These are phyloP conservation scores for Drosophila greeni DNA, from an alignment of 2,888 invertebrate genomes.

Conservation along the genomic window DNA sequence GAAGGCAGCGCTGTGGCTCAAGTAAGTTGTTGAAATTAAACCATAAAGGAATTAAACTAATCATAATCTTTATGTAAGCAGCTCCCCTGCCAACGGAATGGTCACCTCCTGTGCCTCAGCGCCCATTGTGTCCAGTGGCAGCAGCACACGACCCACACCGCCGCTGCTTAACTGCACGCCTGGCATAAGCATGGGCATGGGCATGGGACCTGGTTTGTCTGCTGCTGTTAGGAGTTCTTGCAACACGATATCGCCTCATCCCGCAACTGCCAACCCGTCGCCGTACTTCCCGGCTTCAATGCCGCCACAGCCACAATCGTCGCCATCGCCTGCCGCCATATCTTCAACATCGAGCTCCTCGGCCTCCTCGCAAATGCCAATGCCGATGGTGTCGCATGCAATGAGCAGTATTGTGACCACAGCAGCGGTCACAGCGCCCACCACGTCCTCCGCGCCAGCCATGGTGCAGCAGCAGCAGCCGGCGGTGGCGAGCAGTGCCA, in stretches of 20 bases:
- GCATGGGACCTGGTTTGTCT: constrained; percentile 37
- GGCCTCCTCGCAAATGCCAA: constrained; percentile 30
- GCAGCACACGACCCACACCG: constrained; percentile 80
- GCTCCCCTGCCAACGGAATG: constrained; percentile 48
- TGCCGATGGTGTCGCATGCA: constrained; percentile 44
- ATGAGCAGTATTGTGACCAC: constrained; percentile 51
- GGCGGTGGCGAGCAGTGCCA: constrained; percentile 36
- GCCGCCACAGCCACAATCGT: constrained; percentile 77
- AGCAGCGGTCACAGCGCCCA: constrained; percentile 48
- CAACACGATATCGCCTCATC: constrained; percentile 80
- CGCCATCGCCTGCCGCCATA: constrained; percentile 32
- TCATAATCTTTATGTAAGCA: no score
- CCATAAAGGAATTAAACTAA: no score
- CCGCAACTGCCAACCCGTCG: constrained; percentile 79
- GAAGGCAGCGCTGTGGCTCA: constrained; percentile 76
- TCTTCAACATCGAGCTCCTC: constrained; percentile 26
- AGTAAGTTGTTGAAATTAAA: constrained; percentile 34
- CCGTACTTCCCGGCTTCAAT: constrained; percentile 85
- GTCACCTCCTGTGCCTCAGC: constrained; percentile 77
- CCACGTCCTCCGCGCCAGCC: constrained; percentile 55
- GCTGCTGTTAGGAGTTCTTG: constrained; percentile 72
- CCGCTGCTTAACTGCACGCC: constrained; percentile 75
- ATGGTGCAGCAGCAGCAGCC: constrained; percentile 46
- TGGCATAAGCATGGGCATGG: constrained; percentile 18
- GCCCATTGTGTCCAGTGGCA: constrained; percentile 78